Percentiles rank a stretch among this genome's conserved stretches.
Evolutionary conservation across 2,888 invertebrate species (phyloP).

Genomic region (Parnassius orleans): DNA sequence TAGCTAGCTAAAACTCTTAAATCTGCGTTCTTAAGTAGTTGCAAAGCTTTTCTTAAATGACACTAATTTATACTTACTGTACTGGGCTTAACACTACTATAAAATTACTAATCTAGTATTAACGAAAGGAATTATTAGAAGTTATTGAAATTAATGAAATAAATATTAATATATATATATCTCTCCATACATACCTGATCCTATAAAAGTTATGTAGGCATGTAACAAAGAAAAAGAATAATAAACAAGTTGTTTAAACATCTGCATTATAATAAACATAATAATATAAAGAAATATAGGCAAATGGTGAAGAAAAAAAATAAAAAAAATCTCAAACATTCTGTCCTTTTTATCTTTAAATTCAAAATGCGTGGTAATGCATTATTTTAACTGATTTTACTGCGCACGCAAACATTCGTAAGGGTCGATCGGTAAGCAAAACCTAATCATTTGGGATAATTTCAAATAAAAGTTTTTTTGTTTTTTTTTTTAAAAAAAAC

Average conservation of each 20-base stretch:
- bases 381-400: too few species aligned
- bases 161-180: slow-evolving; percentile 16
- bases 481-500: too few species aligned
- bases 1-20: slow-evolving; percentile 17
- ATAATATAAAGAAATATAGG: too few species aligned
- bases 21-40: slow-evolving; percentile 10
- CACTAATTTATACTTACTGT: slow-evolving; percentile 17
- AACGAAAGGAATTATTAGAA: neutral
- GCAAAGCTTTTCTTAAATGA: slow-evolving; percentile 19
- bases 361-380: too few species aligned
- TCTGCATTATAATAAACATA: too few species aligned
- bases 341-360: too few species aligned
- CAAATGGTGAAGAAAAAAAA: too few species aligned
- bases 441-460: too few species aligned
- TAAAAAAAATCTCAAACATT: too few species aligned
- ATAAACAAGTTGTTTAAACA: neutral
- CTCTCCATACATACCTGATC: slow-evolving; percentile 67
- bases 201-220: slow-evolving; percentile 48
- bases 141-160: neutral
- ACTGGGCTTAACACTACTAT: slow-evolving; percentile 17
- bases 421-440: too few species aligned
- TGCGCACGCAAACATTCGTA: too few species aligned
- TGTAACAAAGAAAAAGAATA: slow-evolving; percentile 55
- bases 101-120: slow-evolving; percentile 6
- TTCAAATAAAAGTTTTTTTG: too few species aligned